Conservation (phyloP, 2,888 invertebrate genomes). For the Hermaeophaga mercurialis region DNA sequence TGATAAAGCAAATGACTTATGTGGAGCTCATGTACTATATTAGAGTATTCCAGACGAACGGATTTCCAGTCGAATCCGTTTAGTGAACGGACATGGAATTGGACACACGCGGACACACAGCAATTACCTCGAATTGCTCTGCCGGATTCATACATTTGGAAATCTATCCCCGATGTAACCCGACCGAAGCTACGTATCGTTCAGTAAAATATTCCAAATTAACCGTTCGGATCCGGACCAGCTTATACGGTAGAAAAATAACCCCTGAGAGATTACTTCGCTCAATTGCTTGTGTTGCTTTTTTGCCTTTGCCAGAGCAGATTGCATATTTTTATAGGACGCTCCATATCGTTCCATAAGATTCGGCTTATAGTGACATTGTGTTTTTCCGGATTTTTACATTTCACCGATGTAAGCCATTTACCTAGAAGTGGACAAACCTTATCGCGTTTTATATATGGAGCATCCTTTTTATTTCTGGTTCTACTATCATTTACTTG, state of each 20-base stretch:
- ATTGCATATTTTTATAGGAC: conserved; percentile 18
- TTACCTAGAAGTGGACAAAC: no score
- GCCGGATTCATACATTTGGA: conserved; percentile 38
- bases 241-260: conserved; percentile 21
- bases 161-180: conserved; percentile 11
- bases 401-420: no score
- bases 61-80: conserved; percentile 25
- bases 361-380: neutral
- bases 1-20: neutral
- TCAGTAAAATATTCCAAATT: conserved; percentile 20
- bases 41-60: conserved; percentile 13
- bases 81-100: conserved; percentile 29
- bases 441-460: no score
- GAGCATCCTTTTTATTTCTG: no score
- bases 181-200: conserved; percentile 15
- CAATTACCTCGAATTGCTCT: conserved; percentile 41
- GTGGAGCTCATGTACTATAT: conserved; percentile 21
- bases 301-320: conserved; percentile 9
- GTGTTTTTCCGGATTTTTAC: neutral
- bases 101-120: conserved; percentile 32
- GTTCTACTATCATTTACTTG: no score
- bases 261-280: conserved; percentile 17
- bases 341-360: conserved; percentile 2
- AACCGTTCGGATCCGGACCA: conserved; percentile 9
- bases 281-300: conserved; percentile 16